Evolutionary conservation across 2,888 invertebrate genomes (phyloP).

Genomic region (Mellilla xanthometata): DNA sequence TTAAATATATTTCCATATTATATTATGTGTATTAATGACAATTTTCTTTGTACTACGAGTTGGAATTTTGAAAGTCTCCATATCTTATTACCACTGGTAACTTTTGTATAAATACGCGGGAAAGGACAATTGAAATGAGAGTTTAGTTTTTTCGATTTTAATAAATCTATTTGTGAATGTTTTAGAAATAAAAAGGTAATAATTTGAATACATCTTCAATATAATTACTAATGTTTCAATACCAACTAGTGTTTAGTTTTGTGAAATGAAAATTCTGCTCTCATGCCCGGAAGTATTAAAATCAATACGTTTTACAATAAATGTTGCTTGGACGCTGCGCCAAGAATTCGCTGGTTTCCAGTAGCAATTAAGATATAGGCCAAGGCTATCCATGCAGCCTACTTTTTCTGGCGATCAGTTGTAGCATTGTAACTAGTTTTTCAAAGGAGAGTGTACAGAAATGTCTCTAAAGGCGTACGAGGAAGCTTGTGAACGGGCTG

Average conservation of each 20-base stretch:
- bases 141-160: too few relatives aligned
- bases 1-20: too few relatives aligned
- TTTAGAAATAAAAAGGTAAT: too few relatives aligned
- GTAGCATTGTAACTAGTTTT: slow-evolving; percentile 5
- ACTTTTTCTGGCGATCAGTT: slow-evolving; percentile 17
- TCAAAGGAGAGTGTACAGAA: slow-evolving; percentile 31
- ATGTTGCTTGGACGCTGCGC: slow-evolving; percentile 2
- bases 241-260: too few relatives aligned
- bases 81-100: too few relatives aligned
- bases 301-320: slow-evolving; percentile 28
- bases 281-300: slow-evolving; percentile 7
- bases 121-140: too few relatives aligned
- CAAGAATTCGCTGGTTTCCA: slow-evolving; percentile 16
- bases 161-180: background rate
- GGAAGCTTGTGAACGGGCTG: slow-evolving; percentile 90
- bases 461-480: slow-evolving; percentile 87
- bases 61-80: too few relatives aligned
- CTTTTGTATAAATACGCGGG: too few relatives aligned
- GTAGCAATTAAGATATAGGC: slow-evolving; percentile 33
- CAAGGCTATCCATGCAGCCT: slow-evolving; percentile 35
- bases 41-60: too few relatives aligned
- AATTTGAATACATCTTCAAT: too few relatives aligned
- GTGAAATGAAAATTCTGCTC: background rate
- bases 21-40: too few relatives aligned
- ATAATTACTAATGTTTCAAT: too few relatives aligned